These are phyloP conservation scores for Pseudocheirus occidentalis DNA, from an alignment of 2,797 vertebrate species.

Conservation along the genomic window DNA sequence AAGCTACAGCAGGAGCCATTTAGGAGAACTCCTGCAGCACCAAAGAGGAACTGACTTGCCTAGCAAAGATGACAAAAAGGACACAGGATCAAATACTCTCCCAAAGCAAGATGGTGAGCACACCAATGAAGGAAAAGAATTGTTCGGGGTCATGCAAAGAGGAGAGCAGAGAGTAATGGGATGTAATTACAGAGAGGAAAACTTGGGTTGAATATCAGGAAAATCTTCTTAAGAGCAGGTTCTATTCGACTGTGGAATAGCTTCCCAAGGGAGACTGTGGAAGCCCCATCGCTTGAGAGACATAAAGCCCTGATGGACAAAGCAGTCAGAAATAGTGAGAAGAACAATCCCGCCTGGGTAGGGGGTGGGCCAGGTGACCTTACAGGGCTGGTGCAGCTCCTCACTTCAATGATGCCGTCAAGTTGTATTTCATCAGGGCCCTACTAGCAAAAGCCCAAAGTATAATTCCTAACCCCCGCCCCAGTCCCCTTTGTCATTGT, in stretches of 20 bases:
- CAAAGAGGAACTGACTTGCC: slow-evolving; percentile 70
- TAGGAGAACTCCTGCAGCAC: slow-evolving; percentile 63
- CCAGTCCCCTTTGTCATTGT: slow-evolving; percentile 51
- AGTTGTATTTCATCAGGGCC: slow-evolving; percentile 74
- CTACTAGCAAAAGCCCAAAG: slow-evolving; percentile 49
- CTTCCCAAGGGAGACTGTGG: slow-evolving; percentile 74
- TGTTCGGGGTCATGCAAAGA: slow-evolving; percentile 68
- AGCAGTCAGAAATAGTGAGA: slow-evolving; percentile 61
- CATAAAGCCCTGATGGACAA: slow-evolving; percentile 78
- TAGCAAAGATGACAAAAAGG: slow-evolving; percentile 66
- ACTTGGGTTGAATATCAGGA: slow-evolving; percentile 69
- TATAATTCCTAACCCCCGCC: not conserved
- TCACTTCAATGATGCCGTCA: slow-evolving; percentile 66
- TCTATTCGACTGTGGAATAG: slow-evolving; percentile 45
- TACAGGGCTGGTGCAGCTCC: slow-evolving; percentile 32
- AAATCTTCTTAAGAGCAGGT: slow-evolving; percentile 57
- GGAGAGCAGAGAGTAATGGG: slow-evolving; percentile 66
- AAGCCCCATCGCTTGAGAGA: slow-evolving; percentile 79
- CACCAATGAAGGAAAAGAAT: slow-evolving; percentile 74
- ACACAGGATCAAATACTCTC: slow-evolving; percentile 73
- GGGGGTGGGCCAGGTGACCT: slow-evolving; percentile 71
- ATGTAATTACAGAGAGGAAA: slow-evolving; percentile 80
- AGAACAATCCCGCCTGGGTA: slow-evolving; percentile 68
- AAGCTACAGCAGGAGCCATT: slow-evolving; percentile 66
- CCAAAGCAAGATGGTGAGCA: slow-evolving; percentile 68